Evolutionary conservation across 2,888 invertebrate genomes (phyloP), one percentile per base, ranked within the genome.

Genomic region (Dusona sp.): DNA sequence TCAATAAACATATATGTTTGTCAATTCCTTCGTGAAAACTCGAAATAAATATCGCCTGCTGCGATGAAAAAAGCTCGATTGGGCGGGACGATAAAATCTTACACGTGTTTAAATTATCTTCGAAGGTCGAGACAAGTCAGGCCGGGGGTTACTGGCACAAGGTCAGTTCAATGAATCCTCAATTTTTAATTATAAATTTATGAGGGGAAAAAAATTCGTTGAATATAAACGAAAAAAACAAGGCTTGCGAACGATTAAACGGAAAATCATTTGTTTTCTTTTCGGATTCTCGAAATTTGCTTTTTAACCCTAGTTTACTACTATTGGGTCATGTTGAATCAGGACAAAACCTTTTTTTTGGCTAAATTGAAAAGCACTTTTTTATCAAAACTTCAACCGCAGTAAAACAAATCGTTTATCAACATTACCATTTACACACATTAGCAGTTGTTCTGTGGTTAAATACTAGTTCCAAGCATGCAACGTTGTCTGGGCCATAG

Each of bases 71-170:
- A 70, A 51, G 54, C 54, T 68, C 57, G 67, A 61, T 38, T 45
- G 38, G 29, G 57, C 74, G 51, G 33, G 42, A 70, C 64, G 45
- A 84, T 79, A 64, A 84, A 84, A 80, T 84, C 86, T 83, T 86
- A 86, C 84, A 81, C 84, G 84, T 86, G 81, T 86, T 84, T 86
- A 86, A 86, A 86, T 86, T 86, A 84, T 86, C 86, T 86, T 86
- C 86, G 86, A 86, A 86, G 86, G 86, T 86, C 86, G 86, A 86
- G 86, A 81, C 83, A 84, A 81, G 84, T 86, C 84, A 86, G 84
- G 77, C 84, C 86, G 86, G 84, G 80, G 77, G 80, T 86, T 86
- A 86, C 84, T 86, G 86, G 86, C 86, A 79, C 57, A 84, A 86
- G 86, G 86, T 86, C 86, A 86, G 86, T 86, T 86, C 78, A 84